Evolutionary conservation across 2,888 invertebrate genomes (phyloP).

Genomic region (Lucinisca nassula): DNA sequence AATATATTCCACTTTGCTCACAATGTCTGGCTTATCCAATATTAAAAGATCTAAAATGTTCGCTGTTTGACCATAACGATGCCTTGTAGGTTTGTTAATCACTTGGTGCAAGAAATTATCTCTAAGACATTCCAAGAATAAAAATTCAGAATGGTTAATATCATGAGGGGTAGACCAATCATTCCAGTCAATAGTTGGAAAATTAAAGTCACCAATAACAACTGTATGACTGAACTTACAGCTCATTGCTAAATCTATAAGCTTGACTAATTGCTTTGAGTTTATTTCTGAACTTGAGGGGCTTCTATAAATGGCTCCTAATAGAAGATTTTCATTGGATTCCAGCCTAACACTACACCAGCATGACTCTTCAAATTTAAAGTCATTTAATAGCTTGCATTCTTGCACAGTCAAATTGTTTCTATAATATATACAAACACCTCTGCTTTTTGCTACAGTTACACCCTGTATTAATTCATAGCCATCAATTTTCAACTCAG

Average conservation of each 20-base stretch:
- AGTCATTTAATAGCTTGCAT: neutral
- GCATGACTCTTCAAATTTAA: neutral
- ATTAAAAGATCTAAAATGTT: neutral
- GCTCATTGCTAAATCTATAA: neutral
- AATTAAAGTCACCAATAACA: conserved; percentile 5
- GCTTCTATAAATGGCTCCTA: neutral
- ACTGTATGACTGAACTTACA: neutral
- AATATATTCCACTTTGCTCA: neutral
- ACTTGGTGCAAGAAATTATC: neutral
- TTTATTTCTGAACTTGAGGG: neutral
- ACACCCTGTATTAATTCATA: neutral
- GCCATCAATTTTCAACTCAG: neutral
- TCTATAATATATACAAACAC: neutral
- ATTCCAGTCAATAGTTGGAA: neutral
- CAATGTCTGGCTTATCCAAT: neutral
- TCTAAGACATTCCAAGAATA: neutral
- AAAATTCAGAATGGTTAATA: neutral
- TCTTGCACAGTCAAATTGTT: neutral
- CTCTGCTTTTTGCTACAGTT: neutral
- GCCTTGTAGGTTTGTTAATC: neutral
- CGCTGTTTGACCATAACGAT: neutral
- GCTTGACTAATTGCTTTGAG: neutral
- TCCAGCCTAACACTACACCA: neutral
- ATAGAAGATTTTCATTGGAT: neutral
- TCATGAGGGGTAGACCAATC: neutral